Evolutionary conservation across 2,888 invertebrate species (phyloP).

Genomic region (Osedax fenrisi): DNA sequence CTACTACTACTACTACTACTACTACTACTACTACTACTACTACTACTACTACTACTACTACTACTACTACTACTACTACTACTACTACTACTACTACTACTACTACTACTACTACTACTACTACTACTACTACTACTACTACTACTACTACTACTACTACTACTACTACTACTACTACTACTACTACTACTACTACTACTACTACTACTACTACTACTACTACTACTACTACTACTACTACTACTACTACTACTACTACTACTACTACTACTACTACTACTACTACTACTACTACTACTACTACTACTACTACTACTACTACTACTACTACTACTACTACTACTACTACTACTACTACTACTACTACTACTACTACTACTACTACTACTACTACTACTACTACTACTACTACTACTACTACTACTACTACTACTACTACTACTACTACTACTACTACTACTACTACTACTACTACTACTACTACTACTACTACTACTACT

Average conservation of each 20-base stretch:
- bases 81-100: background rate
- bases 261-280: constrained; percentile 4
- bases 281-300: constrained; percentile 1
- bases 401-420: background rate
- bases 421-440: background rate
- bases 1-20: constrained; percentile 3
- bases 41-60: background rate
- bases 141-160: constrained; percentile 4
- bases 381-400: constrained; percentile 7
- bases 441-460: constrained; percentile 13
- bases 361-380: constrained; percentile 4
- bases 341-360: background rate
- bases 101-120: background rate
- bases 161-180: background rate
- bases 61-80: constrained; percentile 1
- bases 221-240: constrained; percentile 7
- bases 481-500: constrained; percentile 15
- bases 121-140: constrained; percentile 8
- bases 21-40: background rate
- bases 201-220: constrained; percentile 5
- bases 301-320: constrained; percentile 9
- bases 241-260: constrained; percentile 2
- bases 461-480: constrained; percentile 19
- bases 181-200: constrained; percentile 5
- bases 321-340: constrained; percentile 2